Base-by-base conservation (phyloP, 2,888 invertebrate species). In the Chrysolina oricalcia region DNA sequence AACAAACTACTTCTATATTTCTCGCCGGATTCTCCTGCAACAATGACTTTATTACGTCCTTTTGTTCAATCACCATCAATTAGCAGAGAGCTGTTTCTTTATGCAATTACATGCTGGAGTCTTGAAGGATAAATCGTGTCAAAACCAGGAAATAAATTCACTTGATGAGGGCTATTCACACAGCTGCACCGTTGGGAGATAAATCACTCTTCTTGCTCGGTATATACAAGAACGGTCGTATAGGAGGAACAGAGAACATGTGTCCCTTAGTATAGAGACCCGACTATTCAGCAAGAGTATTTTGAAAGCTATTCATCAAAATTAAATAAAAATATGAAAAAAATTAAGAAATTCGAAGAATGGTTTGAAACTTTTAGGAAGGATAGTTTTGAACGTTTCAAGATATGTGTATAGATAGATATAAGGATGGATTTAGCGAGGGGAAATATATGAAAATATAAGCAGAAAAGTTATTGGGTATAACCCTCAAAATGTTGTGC, bases 121-220 rank as follows among this genome's bases (percentile, higher is more conserved):
- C 64, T 27, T 67, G 80, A 59, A 41, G 78, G 78, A 79, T 82
- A 82, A 82, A 81, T 82, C 81, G 81, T 73, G 81, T 80, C 81
- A 80, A 82, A 81, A 81, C 82, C 82, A 81, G 81, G 80, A 81
- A 81, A 83, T 83, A 83, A 83, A 83, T 83, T 80, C 78, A 79
- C 76, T 80, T 83, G 83, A 83, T 83, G 83, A 83, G 81, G 81
- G 82, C 83, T 82, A 83, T 83, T 83, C 83, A 83, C 74, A 77
- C 79, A 78, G 80, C 77, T 79, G 80, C 76, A 79, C 73, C 68
- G 67, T 75, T 72, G 73, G 76, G 75, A 77, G 77, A 79, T 80
- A 77, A 77, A 79, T 79, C 74, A 78, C 76, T 75, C 72, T 76
- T 77, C 78, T 78, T 76, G 76, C 76, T 73, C 71, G 41, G 43